Evolutionary conservation across 1,140 invertebrate species (phyloP), one percentile per base, ranked within the genome.

Genomic region (Tenebrio molitor): DNA sequence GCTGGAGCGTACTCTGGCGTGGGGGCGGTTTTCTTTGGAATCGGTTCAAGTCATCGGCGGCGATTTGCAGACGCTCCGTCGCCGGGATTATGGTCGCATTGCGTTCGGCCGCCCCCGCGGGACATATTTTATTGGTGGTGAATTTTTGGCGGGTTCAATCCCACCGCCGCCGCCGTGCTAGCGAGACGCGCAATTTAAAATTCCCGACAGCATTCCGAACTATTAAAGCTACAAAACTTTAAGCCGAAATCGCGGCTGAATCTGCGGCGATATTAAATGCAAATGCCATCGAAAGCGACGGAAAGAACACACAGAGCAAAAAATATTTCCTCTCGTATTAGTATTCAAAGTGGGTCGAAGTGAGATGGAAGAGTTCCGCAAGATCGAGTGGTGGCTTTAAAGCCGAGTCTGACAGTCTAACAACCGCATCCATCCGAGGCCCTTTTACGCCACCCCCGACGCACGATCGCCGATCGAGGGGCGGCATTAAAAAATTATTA

Each of bases 271-370:
- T 29, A 58, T 58, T 58, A 58, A 58, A 58, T 58, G 50, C 50
- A 58, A 58, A 58, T 58, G 50, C 21, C 50, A 58, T 58, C 15
- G 50, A 58, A 58, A 58, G 50, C 50, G 14, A n/a, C 50, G 23
- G 23, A 58, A 58, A 58, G 50, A 58, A 58, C 50, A 58, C 50
- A 58, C 50, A 58, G 50, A 58, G 50, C 50, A 58, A 58, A 58
- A 58, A 58, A 58, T 58, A 58, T 58, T 29, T 29, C 50, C 50
- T 50, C 50, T 25, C 23, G 21, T 58, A 29, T 58, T 58, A 58
- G 50, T 29, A 58, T 58, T 58, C 50, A 29, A 29, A 58, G 50
- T 58, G 50, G 50, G 10, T 25, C 17, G 50, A 14, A 58, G 50
- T 29, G 50, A 58, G 50, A 58, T 29, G 23, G 50, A 58, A 44